Evolutionary conservation across 2,113 vertebrate genomes (phyloP), one percentile per base, ranked within the genome.

Genomic region (western clawed frog (Xenopus tropicalis)): DNA sequence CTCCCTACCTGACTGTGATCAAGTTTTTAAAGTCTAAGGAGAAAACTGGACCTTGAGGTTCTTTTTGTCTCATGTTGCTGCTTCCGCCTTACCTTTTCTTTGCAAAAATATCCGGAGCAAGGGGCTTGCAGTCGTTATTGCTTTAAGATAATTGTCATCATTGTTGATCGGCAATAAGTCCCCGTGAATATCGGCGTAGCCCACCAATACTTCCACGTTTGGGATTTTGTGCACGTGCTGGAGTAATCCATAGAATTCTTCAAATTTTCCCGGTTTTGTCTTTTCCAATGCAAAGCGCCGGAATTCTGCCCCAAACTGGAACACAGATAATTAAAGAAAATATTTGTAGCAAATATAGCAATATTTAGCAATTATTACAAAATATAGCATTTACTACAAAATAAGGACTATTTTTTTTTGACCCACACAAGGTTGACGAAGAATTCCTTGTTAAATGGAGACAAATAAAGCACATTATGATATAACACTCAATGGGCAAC

Each of bases 161-260:
- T 99, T 99, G 82, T 99, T 99, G 83, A 99, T 99, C 20, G 97
- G 97, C 71, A 99, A 86, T 51, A 99, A 88, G 85, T 99, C 97
- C 1, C 97, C 97, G 0, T 99, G 96, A 79, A 99, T 78, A 54
- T 99, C 97, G 0, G 94, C 94, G 21, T 99, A 99, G 14, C 96
- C 97, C 82, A 99, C 94, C 65, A 99, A 80, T 62, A 99, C 84
- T 12, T 98, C 97, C 11, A 96, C 91, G 0, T 97, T 98, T 52
- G 97, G 97, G 66, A 98, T 98, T 80, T 96, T 95, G 80, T 99
- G 97, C 19, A 99, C 95, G 0, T 98, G 96, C 72, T 98, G 97
- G 70, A 99, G 69, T 21, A 99, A 90, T 63, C 96, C 96, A 37
- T 98, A 98, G 84, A 99, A 99, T 84, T 99, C 97, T 74, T 98